phyloP scores from a whole-genome alignment of 37 sponge, comb jelly and placozoan species.

The Chondrilla cf. caribensis region DNA sequence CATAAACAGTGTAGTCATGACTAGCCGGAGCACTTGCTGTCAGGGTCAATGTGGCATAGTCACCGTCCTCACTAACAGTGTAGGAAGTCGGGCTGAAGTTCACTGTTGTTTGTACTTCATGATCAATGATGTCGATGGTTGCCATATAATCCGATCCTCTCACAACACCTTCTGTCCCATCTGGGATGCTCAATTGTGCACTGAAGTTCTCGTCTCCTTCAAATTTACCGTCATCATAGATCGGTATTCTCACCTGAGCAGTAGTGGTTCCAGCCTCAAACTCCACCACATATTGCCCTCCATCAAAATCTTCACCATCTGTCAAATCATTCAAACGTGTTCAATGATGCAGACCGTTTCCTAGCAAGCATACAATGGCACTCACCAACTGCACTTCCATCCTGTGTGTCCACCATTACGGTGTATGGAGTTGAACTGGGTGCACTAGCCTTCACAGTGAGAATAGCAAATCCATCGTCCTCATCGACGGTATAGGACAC shows the following conservation, averaged over 20 bases:
- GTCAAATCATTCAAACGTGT: too few relatives aligned
- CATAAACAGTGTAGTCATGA: background rate
- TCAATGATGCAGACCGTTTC: too few relatives aligned
- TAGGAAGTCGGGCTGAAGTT: background rate
- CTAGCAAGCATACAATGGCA: background rate
- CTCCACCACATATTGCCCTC: background rate
- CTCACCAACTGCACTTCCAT: slow-evolving; percentile 20
- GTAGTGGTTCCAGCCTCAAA: background rate
- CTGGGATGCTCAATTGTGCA: slow-evolving; percentile 10
- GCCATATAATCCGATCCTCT: slow-evolving; percentile 2
- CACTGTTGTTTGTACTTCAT: background rate
- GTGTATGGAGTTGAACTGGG: background rate
- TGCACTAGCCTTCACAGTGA: slow-evolving; percentile 1
- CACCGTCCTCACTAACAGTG: slow-evolving; percentile 6
- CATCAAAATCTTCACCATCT: background rate
- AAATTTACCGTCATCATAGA: background rate
- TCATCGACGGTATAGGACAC: slow-evolving; percentile 18
- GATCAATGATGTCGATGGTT: slow-evolving; percentile 23
- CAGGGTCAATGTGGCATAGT: background rate
- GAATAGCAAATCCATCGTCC: background rate
- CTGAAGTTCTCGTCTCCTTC: slow-evolving; percentile 34
- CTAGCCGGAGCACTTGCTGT: background rate
- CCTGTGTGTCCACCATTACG: background rate
- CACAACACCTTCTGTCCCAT: background rate
- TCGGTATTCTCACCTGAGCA: background rate